Conservation (phyloP, 2,888 invertebrate genomes). For the Epiblema foenella region DNA sequence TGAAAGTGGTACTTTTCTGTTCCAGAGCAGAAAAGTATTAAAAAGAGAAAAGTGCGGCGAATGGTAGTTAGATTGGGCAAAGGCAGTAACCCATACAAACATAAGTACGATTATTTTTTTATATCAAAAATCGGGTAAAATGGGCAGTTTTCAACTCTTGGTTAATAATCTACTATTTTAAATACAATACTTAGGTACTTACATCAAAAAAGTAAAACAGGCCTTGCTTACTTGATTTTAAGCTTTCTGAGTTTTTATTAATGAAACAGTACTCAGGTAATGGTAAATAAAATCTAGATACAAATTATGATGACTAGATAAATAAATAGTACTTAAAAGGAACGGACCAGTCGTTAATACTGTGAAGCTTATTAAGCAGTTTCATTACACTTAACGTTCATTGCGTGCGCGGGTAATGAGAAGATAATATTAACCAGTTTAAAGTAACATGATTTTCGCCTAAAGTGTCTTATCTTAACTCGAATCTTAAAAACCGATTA, state of each 20-base stretch:
- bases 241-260: background rate
- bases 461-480: slow-evolving; percentile 29
- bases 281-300: too few relatives aligned
- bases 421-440: slow-evolving; percentile 6
- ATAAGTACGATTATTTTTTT: too few relatives aligned
- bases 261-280: background rate
- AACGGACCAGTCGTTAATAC: slow-evolving; percentile 18
- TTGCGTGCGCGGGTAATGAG: slow-evolving; percentile 37
- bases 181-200: too few relatives aligned
- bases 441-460: slow-evolving; percentile 31
- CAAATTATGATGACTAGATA: slow-evolving; percentile 20
- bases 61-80: too few relatives aligned
- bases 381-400: slow-evolving; percentile 31
- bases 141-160: too few relatives aligned
- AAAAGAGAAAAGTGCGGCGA: too few relatives aligned
- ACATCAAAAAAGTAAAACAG: background rate
- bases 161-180: too few relatives aligned
- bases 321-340: slow-evolving; percentile 20
- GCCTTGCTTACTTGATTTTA: too few relatives aligned
- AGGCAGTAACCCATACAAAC: too few relatives aligned
- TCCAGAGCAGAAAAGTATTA: too few relatives aligned
- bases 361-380: slow-evolving; percentile 24
- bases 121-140: too few relatives aligned
- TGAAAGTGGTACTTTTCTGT: too few relatives aligned
- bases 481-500: slow-evolving; percentile 33